Percentiles rank a stretch among this genome's conserved stretches.
Conservation (phyloP, 2,888 invertebrate genomes). For the Caenorhabditis plicata region DNA sequence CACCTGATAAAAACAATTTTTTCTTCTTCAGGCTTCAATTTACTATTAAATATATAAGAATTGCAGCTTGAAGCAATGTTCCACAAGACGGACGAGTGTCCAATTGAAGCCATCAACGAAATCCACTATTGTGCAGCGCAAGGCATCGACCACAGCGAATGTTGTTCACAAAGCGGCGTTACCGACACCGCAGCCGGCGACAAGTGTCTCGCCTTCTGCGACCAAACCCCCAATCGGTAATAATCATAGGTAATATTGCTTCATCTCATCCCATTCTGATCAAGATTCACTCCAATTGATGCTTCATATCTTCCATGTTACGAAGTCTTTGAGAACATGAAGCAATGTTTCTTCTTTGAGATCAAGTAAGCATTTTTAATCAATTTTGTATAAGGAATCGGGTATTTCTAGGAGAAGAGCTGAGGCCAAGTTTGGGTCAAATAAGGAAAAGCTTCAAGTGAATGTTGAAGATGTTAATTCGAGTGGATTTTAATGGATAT, state of each 20-base stretch:
- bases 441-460: no score
- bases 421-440: slow-evolving; percentile 18
- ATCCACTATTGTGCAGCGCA: slow-evolving; percentile 58
- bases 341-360: slow-evolving; percentile 36
- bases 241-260: slow-evolving; percentile 4
- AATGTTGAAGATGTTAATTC: no score
- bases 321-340: slow-evolving; percentile 41
- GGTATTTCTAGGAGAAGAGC: slow-evolving; percentile 8
- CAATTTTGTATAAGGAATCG: not conserved
- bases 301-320: slow-evolving; percentile 35
- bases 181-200: slow-evolving; percentile 27
- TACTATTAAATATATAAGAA: slow-evolving; percentile 1
- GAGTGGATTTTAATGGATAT: no score
- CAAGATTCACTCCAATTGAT: slow-evolving; percentile 35
- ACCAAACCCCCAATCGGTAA: slow-evolving; percentile 40
- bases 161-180: slow-evolving; percentile 32
- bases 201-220: slow-evolving; percentile 43
- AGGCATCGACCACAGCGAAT: slow-evolving; percentile 44
- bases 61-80: slow-evolving; percentile 55
- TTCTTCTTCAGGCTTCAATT: no score
- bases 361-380: slow-evolving; percentile 15
- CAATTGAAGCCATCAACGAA: slow-evolving; percentile 54
- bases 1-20: slow-evolving; percentile 1
- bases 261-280: not conserved
- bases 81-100: slow-evolving; percentile 47